Evolutionary conservation across 2,797 vertebrate genomes (phyloP).

Genomic region (Arnoldichthys spilopterus): DNA sequence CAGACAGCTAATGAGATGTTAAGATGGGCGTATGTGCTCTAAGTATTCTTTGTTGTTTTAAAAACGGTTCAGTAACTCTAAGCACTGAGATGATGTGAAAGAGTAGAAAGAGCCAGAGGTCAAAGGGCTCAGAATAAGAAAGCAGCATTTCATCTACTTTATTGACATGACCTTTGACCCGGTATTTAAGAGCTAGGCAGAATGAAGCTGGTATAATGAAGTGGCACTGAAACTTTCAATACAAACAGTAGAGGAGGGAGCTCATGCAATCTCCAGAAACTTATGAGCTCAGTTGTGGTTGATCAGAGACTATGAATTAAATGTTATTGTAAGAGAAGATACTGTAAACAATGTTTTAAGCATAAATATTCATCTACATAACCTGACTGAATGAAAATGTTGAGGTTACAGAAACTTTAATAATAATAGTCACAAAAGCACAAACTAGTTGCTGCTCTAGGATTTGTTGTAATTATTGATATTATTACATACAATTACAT

Average conservation of each 20-base stretch:
- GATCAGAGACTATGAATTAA: too few species aligned
- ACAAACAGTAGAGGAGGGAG: neutral
- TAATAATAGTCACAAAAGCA: too few species aligned
- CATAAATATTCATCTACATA: too few species aligned
- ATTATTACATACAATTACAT: too few species aligned
- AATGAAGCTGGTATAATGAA: neutral
- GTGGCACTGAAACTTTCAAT: neutral
- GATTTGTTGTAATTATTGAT: too few species aligned
- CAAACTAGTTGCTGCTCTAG: too few species aligned
- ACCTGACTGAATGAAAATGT: too few species aligned
- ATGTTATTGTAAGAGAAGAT: too few species aligned
- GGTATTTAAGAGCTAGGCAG: neutral
- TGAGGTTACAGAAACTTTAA: too few species aligned
- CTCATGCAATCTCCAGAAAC: neutral
- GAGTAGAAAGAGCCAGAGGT: constrained; percentile 23
- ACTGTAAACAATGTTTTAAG: too few species aligned
- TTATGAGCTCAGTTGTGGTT: too few species aligned
- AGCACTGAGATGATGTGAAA: neutral
- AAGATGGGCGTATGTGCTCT: neutral
- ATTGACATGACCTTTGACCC: constrained; percentile 28
- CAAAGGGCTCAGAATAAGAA: constrained; percentile 18
- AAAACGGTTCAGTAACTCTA: constrained; percentile 9
- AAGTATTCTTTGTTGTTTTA: neutral
- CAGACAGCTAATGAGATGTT: neutral
- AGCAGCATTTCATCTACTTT: neutral